Conservation (phyloP, 37 sponge, comb jelly and placozoan species). For the Chondrosia reniformis region DNA sequence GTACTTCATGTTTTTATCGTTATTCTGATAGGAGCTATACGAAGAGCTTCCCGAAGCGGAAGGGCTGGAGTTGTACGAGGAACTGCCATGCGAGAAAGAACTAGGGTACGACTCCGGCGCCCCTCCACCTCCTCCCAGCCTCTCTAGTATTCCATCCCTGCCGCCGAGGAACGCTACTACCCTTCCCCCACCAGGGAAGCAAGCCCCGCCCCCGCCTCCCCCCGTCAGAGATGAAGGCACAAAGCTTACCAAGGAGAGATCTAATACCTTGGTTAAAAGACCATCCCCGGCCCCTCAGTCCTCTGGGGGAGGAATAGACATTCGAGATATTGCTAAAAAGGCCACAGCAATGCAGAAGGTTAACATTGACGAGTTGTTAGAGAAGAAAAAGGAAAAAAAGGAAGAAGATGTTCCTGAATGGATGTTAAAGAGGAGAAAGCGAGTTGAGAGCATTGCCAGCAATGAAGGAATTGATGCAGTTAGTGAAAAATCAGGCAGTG, state of each 20-base stretch:
- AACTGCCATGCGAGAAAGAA: constrained; percentile 29
- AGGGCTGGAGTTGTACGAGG: constrained; percentile 38
- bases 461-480: background rate
- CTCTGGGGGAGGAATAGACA: constrained; percentile 9
- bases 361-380: constrained; percentile 50
- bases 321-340: constrained; percentile 8
- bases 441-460: background rate
- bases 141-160: background rate
- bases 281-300: background rate
- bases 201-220: constrained; percentile 8
- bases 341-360: constrained; percentile 17
- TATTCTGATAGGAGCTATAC: constrained; percentile 40
- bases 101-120: background rate
- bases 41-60: constrained; percentile 43
- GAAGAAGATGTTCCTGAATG: constrained; percentile 39
- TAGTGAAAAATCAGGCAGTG: background rate
- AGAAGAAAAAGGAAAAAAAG: constrained; percentile 24
- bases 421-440: constrained; percentile 19
- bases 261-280: background rate
- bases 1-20: background rate
- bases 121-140: background rate
- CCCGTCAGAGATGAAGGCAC: background rate
- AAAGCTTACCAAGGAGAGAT: background rate
- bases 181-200: background rate
- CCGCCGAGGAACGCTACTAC: background rate